Evolutionary conservation across 2,888 invertebrate species (phyloP).

Genomic region (Sphaeridia pumilis): DNA sequence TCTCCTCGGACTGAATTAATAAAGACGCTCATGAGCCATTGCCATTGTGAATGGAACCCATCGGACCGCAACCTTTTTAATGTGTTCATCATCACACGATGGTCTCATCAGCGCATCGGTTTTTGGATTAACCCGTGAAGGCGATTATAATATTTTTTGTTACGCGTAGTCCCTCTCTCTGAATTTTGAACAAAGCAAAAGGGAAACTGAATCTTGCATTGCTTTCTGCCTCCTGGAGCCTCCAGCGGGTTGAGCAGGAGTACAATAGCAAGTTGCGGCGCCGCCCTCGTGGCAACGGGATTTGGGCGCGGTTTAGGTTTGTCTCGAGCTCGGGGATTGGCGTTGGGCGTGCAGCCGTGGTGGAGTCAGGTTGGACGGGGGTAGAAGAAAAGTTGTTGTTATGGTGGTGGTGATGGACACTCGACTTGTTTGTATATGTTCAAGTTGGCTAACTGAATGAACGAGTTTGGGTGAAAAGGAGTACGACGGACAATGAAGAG

Average conservation of each 20-base stretch:
- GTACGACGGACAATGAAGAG: slow-evolving; percentile 33
- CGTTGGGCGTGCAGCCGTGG: background rate
- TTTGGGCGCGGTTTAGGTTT: background rate
- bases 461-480: too few relatives aligned
- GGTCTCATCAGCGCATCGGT: too few relatives aligned
- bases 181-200: background rate
- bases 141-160: too few relatives aligned
- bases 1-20: too few relatives aligned
- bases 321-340: background rate
- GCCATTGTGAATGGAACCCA: too few relatives aligned
- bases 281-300: background rate
- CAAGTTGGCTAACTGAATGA: background rate
- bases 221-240: background rate
- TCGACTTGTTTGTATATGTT: too few relatives aligned
- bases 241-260: too few relatives aligned
- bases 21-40: too few relatives aligned
- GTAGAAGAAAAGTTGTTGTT: too few relatives aligned
- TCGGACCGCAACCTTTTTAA: too few relatives aligned
- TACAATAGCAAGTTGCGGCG: background rate
- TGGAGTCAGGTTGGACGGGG: background rate
- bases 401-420: too few relatives aligned
- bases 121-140: background rate
- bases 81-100: slow-evolving; percentile 2
- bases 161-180: background rate
- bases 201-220: background rate